These are phyloP conservation scores for Staurois parvus DNA, from an alignment of 2,797 vertebrate genomes.

Conservation along the genomic window DNA sequence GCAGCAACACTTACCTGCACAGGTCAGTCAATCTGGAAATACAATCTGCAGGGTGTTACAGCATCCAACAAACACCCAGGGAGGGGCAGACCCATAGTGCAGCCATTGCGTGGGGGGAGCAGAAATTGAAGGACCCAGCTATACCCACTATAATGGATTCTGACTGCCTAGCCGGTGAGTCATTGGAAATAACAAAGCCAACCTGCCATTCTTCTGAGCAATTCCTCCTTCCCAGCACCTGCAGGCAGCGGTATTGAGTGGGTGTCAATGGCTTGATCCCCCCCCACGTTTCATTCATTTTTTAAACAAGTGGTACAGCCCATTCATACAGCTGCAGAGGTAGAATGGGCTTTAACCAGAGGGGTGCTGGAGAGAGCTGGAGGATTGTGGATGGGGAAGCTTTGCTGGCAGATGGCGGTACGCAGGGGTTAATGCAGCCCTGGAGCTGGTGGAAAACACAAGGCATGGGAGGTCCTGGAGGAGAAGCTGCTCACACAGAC, in stretches of 20 bases:
- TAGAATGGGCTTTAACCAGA: constrained; percentile 11
- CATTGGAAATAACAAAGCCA: too few relatives aligned
- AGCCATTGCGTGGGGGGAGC: not conserved
- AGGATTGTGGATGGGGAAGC: not conserved
- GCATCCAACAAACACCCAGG: constrained; percentile 37
- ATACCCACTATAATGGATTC: not conserved
- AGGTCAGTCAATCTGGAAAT: constrained; percentile 14
- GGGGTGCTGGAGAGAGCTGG: constrained; percentile 2
- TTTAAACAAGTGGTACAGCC: constrained; percentile 58
- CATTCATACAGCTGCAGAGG: constrained; percentile 52
- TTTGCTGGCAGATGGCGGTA: not conserved
- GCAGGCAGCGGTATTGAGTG: too few relatives aligned
- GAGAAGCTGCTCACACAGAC: not conserved
- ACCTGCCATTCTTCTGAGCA: too few relatives aligned
- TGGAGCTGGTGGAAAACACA: not conserved
- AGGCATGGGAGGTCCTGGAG: not conserved
- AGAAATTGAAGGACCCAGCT: not conserved
- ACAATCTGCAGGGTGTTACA: constrained; percentile 29
- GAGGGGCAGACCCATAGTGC: constrained; percentile 50
- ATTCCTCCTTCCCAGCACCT: not conserved
- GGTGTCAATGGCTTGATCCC: not conserved
- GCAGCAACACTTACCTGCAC: constrained; percentile 34
- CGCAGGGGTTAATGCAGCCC: not conserved
- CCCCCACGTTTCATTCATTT: constrained; percentile 63
- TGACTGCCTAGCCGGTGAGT: too few relatives aligned